These are phyloP conservation scores for Calephelis nemesis DNA, from an alignment of 1,140 invertebrate species.

Conservation along the genomic window DNA sequence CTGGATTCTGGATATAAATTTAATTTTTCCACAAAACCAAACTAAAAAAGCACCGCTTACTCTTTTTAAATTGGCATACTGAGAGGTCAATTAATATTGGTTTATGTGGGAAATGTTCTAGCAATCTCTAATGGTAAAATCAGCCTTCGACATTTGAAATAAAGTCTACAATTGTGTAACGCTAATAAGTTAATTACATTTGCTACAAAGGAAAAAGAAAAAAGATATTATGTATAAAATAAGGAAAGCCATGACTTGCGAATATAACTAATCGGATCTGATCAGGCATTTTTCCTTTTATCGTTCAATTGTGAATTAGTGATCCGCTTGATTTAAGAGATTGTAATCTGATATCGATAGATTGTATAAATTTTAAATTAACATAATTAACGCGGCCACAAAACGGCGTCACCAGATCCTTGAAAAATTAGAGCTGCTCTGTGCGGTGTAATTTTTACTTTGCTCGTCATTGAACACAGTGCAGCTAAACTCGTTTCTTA, in stretches of 20 bases:
- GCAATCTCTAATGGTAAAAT: background rate
- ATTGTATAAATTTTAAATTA: background rate
- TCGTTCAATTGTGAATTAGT: slow-evolving; percentile 18
- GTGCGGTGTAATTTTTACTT: too few species aligned
- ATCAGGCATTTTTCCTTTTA: slow-evolving; percentile 20
- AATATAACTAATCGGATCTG: slow-evolving; percentile 21
- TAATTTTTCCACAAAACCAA: slow-evolving; percentile 3
- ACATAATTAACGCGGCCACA: too few species aligned
- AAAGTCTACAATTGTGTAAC: slow-evolving; percentile 5
- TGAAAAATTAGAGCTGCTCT: too few species aligned
- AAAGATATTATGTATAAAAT: slow-evolving; percentile 2
- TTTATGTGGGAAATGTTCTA: slow-evolving; percentile 1
- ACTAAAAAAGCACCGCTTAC: background rate
- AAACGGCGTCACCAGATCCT: too few species aligned
- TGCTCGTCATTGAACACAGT: too few species aligned
- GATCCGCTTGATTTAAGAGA: background rate
- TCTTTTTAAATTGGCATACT: slow-evolving; percentile 3
- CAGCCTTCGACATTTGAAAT: background rate
- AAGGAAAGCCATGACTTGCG: slow-evolving; percentile 14
- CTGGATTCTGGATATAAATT: slow-evolving; percentile 10
- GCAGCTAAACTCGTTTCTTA: too few species aligned
- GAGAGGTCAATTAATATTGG: slow-evolving; percentile 14
- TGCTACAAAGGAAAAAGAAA: slow-evolving; percentile 8
- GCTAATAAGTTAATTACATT: slow-evolving; percentile 2
- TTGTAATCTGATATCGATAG: background rate